phyloP scores from a whole-genome alignment of 1,140 invertebrate genomes.

The Dryas iulia region DNA sequence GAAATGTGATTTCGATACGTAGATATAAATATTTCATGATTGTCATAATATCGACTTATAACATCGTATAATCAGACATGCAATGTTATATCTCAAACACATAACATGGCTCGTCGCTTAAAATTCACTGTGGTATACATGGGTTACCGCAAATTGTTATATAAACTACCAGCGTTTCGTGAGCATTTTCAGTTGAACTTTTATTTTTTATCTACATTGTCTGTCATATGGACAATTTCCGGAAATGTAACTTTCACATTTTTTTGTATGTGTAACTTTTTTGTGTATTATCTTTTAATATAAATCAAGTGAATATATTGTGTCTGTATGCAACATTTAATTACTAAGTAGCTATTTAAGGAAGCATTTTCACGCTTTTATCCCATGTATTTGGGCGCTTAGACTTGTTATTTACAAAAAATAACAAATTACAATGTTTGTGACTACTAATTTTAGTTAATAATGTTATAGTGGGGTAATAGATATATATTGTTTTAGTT shows the following conservation, averaged over 20 bases:
- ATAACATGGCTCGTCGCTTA: neutral
- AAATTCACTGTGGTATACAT: neutral
- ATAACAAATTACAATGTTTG: too few species aligned
- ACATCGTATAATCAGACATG: neutral
- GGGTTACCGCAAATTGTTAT: constrained; percentile 5
- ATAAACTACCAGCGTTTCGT: neutral
- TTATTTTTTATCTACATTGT: neutral
- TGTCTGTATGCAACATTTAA: too few species aligned
- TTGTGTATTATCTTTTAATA: neutral
- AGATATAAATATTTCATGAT: neutral
- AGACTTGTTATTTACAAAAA: too few species aligned
- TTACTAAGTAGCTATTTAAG: too few species aligned
- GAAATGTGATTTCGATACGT: neutral
- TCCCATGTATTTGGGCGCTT: too few species aligned
- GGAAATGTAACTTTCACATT: neutral
- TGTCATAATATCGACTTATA: neutral
- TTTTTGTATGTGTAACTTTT: neutral
- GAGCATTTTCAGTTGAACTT: neutral
- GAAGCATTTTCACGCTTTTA: too few species aligned
- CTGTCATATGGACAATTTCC: neutral
- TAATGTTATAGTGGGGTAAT: too few species aligned
- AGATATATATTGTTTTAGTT: neutral
- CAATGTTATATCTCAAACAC: neutral
- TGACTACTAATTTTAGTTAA: too few species aligned
- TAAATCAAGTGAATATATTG: neutral